Base-by-base conservation (phyloP, 1,140 invertebrate genomes). In the Trichogramma pretiosum region DNA sequence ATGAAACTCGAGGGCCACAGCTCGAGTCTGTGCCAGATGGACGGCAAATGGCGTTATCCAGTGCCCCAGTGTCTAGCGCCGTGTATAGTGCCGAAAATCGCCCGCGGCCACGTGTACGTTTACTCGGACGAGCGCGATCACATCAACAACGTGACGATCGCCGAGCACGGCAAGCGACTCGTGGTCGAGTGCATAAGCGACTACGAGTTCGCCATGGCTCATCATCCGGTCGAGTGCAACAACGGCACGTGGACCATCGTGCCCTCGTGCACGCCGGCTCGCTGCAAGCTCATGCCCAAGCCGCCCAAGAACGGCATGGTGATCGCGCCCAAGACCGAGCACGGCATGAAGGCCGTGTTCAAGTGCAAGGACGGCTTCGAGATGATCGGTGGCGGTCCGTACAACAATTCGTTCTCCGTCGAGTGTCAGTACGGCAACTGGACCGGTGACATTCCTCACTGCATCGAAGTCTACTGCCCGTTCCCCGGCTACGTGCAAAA, bases 231-330 rank as follows among this genome's bases (percentile, higher is more conserved):
- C 1, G 81, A 78, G 0, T 99, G 95, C 61, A 87, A 92, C 61
- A 98, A 98, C 62, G 93, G 93, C 8, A 94, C 92, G 0, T 98
- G 93, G 93, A 87, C 87, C 0, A 85, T 93, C 55, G 86, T 95
- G 52, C 95, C 93, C 0, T 78, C 80, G 37, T 97, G 93, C 72
- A 80, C 84, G 40, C 92, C 93, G 22, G 88, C 89, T 57, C 77
- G 78, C 55, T 98, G 94, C 65, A 92, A 93, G 65, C 79, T 79
- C 56, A 81, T 96, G 69, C 95, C 95, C 0, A 84, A 81, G 52
- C 71, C 81, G 7, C 90, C 94, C 0, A 82, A 86, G 30, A 85
- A 96, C 58, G 93, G 93, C 1, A 89, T 95, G 80, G 91, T 96
- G 2, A 86, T 98, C 40, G 94, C 93, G 0, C 93, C 93, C 0